These are phyloP conservation scores for Pseudobourletiella spinata DNA, from an alignment of 1,140 invertebrate species.

Conservation along the genomic window DNA sequence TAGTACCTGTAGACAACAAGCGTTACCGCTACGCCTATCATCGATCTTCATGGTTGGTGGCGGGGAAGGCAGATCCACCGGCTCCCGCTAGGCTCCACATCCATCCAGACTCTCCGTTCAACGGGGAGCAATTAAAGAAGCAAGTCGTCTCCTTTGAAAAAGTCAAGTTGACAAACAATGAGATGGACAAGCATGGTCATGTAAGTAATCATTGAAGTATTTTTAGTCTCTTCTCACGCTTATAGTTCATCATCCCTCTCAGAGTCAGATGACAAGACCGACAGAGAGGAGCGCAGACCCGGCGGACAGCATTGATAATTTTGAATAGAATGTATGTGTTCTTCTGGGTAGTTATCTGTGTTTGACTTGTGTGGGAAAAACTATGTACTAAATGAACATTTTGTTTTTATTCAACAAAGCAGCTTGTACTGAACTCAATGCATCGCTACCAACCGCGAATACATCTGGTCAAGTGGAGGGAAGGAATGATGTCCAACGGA, in stretches of 20 bases:
- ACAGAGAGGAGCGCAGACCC: too few relatives aligned
- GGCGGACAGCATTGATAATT: too few relatives aligned
- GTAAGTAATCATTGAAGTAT: constrained; percentile 44
- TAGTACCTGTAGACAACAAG: constrained; percentile 56
- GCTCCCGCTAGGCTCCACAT: constrained; percentile 51
- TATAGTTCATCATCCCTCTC: too few relatives aligned
- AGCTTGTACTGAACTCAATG: constrained; percentile 65
- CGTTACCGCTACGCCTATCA: constrained; percentile 62
- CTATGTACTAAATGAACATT: not conserved
- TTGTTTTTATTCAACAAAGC: constrained; percentile 20
- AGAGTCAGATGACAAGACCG: too few relatives aligned
- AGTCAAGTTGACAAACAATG: constrained; percentile 62
- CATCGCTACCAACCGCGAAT: constrained; percentile 61
- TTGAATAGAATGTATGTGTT: too few relatives aligned
- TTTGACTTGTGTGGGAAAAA: too few relatives aligned
- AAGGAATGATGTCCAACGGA: constrained; percentile 39
- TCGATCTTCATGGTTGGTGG: constrained; percentile 57
- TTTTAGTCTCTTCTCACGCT: not conserved
- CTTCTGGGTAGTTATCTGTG: too few relatives aligned
- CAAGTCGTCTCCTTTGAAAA: constrained; percentile 66
- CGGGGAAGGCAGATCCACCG: constrained; percentile 59
- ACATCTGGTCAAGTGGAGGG: constrained; percentile 49
- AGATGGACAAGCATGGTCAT: constrained; percentile 58
- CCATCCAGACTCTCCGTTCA: constrained; percentile 58
- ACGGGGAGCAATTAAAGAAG: constrained; percentile 53